Base-by-base conservation (phyloP, 2,113 vertebrate genomes). In the Haliaeetus leucogaster region DNA sequence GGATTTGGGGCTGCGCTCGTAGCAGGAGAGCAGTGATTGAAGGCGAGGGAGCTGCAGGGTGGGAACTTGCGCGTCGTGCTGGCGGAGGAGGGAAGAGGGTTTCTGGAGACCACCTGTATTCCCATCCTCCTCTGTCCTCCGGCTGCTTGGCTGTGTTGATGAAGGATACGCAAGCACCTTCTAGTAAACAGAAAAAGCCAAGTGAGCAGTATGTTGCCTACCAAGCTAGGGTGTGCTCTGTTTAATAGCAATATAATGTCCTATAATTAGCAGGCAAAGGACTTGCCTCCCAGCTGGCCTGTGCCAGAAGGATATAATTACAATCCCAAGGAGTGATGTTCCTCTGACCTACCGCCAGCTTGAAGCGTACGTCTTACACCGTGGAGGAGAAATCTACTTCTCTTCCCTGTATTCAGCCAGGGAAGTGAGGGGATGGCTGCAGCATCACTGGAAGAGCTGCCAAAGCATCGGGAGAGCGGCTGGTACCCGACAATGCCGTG, bases 261-360 rank as follows among this genome's bases (percentile, higher is more conserved):
- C 89, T 92, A 13, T 78, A 81, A 95, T 96, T 74, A 96, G 95
- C 86, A 95, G 89, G 89, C 91, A 86, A 66, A 95, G 91, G 89
- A 67, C 61, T 87, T 89, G 86, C 89, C 81, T 96, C 84, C 68
- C 89, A 87, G 86, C 89, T 68, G 86, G 89, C 94, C 91, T 32
- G 68, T 78, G 85, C 95, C 88, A 90, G 68, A 82, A 87, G 88
- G 92, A 92, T 79, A 55, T 71, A 74, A 96, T 95, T 91, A 82
- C 92, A 94, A 14, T 84, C 84, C 94, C 91, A 95, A 78, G 80
- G 80, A 94, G 91, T 36, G 81, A 43, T 62, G 89, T 42, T 73
- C 53, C 63, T 94, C 76, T 92, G 92, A 95, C 91, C 94, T 45
- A 70, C 83, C 80, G 91, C 77, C 92, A 82, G 71, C 71, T 83